Evolutionary conservation across 2,888 invertebrate species (phyloP).

Genomic region (Globia sparganii): DNA sequence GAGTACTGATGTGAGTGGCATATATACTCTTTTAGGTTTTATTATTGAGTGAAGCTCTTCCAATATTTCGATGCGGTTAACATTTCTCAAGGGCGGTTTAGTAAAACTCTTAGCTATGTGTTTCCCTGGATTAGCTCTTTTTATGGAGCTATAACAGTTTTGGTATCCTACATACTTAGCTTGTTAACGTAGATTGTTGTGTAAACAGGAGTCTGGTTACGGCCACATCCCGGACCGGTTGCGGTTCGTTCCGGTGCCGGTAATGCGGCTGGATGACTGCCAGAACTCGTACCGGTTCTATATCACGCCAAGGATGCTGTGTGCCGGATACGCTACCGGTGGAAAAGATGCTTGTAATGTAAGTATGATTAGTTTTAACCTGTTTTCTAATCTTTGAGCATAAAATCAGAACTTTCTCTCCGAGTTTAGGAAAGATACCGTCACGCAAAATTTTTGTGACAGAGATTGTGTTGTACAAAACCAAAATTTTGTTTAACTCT

Average conservation of each 20-base stretch:
- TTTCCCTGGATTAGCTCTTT: too few relatives aligned
- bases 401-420: background rate
- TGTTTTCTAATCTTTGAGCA: background rate
- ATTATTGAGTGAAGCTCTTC: background rate
- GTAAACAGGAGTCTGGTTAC: conserved; percentile 80
- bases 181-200: background rate
- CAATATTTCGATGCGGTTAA: background rate
- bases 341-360: conserved; percentile 88
- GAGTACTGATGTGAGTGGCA: conserved; percentile 83
- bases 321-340: conserved; percentile 86
- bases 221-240: conserved; percentile 86
- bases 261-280: conserved; percentile 80
- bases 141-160: background rate
- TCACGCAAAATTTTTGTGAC: background rate
- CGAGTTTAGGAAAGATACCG: background rate
- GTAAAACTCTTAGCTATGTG: background rate
- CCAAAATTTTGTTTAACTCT: background rate
- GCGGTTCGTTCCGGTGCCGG: conserved; percentile 86
- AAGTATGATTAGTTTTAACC: too few relatives aligned
- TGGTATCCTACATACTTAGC: background rate
- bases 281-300: conserved; percentile 85
- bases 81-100: background rate
- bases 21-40: background rate
- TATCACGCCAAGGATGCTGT: conserved; percentile 85
- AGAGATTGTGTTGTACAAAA: background rate